These are phyloP conservation scores for Drosophila acutilabella DNA, from an alignment of 2,888 invertebrate species.

Conservation along the genomic window DNA sequence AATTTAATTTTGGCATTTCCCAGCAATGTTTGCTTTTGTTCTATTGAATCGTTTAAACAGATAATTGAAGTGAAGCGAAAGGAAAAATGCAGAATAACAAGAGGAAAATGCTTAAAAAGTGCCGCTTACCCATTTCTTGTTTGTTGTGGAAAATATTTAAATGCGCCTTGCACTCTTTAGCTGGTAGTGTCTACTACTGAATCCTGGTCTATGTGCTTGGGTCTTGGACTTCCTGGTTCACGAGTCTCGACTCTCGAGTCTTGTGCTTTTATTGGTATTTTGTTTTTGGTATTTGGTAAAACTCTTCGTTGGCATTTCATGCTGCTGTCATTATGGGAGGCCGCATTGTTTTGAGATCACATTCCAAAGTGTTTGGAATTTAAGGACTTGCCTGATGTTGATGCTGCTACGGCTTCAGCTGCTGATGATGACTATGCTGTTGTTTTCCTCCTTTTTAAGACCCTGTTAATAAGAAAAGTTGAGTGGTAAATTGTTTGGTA, in stretches of 20 bases:
- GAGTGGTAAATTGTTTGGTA: too few relatives aligned
- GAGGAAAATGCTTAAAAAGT: constrained; percentile 13
- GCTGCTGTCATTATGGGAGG: constrained; percentile 69
- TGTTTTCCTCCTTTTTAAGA: constrained; percentile 3
- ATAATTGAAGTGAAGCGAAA: constrained; percentile 9
- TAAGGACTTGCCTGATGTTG: constrained; percentile 45
- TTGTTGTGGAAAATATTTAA: constrained; percentile 24
- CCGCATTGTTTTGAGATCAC: constrained; percentile 76
- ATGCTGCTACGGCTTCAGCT: constrained; percentile 19
- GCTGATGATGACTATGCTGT: constrained; percentile 15
- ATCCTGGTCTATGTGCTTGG: too few relatives aligned
- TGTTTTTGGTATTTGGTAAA: constrained; percentile 68
- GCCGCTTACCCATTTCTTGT: not conserved
- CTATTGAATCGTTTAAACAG: constrained; percentile 22
- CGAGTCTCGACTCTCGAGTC: not conserved
- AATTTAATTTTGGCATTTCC: constrained; percentile 51
- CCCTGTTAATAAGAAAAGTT: too few relatives aligned
- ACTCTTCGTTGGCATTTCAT: constrained; percentile 68
- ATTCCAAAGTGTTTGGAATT: constrained; percentile 77
- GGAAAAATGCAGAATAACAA: constrained; percentile 35
- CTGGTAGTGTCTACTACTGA: not conserved
- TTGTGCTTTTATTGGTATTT: constrained; percentile 48
- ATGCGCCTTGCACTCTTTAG: constrained; percentile 22
- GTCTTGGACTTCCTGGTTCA: not conserved
- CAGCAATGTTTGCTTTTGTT: constrained; percentile 4